Conservation (phyloP, 2,888 invertebrate genomes). For the Acronicta aceris region DNA sequence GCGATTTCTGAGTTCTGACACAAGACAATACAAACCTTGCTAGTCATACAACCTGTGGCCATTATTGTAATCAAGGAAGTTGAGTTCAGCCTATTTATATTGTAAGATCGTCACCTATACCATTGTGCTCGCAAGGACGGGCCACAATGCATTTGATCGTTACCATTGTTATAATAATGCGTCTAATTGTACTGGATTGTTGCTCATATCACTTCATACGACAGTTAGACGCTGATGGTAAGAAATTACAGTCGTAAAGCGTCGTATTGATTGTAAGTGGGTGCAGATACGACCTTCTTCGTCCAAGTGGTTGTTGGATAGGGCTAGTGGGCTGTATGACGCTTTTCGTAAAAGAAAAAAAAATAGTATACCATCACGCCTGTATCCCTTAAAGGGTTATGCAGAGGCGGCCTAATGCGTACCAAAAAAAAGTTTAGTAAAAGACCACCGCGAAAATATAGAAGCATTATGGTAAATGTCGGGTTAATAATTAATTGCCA, state of each 20-base stretch:
- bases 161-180: conserved; percentile 61
- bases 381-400: too few species aligned
- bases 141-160: conserved; percentile 61
- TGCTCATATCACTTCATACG: conserved; percentile 49
- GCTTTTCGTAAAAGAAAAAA: conserved; percentile 27
- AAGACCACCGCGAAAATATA: conserved; percentile 13
- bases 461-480: conserved; percentile 17
- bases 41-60: conserved; percentile 29
- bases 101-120: conserved; percentile 63
- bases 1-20: conserved; percentile 24
- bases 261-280: conserved; percentile 45
- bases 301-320: background rate
- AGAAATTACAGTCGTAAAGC: conserved; percentile 41
- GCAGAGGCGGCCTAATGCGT: too few species aligned
- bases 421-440: too few species aligned
- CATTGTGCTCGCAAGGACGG: conserved; percentile 62
- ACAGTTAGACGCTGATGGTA: conserved; percentile 45
- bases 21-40: conserved; percentile 47
- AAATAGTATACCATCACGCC: too few species aligned
- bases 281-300: conserved; percentile 11
- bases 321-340: background rate
- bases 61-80: conserved; percentile 66
- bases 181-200: conserved; percentile 61
- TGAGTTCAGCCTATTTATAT: conserved; percentile 47
- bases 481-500: background rate